These are phyloP conservation scores for Mimas tiliae DNA, from an alignment of 2,888 invertebrate genomes.

Conservation along the genomic window DNA sequence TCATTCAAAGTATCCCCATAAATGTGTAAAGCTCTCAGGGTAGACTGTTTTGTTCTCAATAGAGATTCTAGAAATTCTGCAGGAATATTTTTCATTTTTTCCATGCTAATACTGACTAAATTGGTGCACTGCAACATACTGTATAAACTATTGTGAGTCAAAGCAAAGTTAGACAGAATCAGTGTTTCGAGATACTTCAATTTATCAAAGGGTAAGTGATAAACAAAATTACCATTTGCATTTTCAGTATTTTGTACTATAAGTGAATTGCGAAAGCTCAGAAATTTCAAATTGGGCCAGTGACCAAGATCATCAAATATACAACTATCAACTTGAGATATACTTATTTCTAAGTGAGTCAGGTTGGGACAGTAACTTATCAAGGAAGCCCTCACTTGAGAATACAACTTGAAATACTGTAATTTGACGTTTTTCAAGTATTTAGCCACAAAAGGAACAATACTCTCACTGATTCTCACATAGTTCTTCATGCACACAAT, in stretches of 20 bases:
- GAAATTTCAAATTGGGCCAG: slow-evolving; percentile 80
- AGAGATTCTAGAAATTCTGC: slow-evolving; percentile 78
- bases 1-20: slow-evolving; percentile 82
- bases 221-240: slow-evolving; percentile 78
- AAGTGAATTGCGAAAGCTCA: slow-evolving; percentile 81
- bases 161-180: slow-evolving; percentile 78
- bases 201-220: slow-evolving; percentile 79
- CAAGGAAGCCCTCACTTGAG: slow-evolving; percentile 78
- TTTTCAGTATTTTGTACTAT: slow-evolving; percentile 77
- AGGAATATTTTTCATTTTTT: slow-evolving; percentile 83
- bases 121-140: slow-evolving; percentile 78
- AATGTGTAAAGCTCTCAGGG: slow-evolving; percentile 73
- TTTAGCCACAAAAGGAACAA: slow-evolving; percentile 81
- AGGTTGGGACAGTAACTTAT: slow-evolving; percentile 81
- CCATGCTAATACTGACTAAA: slow-evolving; percentile 81
- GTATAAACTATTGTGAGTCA: slow-evolving; percentile 76
- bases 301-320: slow-evolving; percentile 80
- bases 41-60: slow-evolving; percentile 69
- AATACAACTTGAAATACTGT: slow-evolving; percentile 83
- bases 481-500: slow-evolving; percentile 83
- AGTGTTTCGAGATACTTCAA: slow-evolving; percentile 74
- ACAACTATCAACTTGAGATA: slow-evolving; percentile 82
- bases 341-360: slow-evolving; percentile 82
- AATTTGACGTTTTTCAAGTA: slow-evolving; percentile 82
- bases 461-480: slow-evolving; percentile 77